These are phyloP conservation scores for Drosophila pachea DNA, from an alignment of 1,140 invertebrate genomes.

Conservation along the genomic window DNA sequence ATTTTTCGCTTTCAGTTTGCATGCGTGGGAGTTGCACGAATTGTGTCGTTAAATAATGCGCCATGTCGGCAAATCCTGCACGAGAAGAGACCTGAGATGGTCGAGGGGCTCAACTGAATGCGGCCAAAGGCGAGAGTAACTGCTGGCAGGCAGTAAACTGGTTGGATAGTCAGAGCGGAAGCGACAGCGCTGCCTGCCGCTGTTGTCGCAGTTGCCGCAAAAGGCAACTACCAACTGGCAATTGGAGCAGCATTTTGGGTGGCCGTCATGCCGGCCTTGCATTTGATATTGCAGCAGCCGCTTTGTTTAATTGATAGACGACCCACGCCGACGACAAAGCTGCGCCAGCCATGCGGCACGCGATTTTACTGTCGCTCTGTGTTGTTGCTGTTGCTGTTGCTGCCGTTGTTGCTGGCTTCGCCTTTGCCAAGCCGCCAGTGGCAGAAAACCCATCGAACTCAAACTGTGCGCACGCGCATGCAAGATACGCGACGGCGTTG, in stretches of 20 bases:
- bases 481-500: conserved; percentile 73
- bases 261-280: conserved; percentile 70
- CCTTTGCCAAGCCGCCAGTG: conserved; percentile 57
- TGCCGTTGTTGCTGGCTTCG: conserved; percentile 35
- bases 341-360: conserved; percentile 37
- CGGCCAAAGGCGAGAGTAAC: conserved; percentile 12
- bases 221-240: conserved; percentile 62
- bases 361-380: conserved; percentile 45
- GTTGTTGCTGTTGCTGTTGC: conserved; percentile 40
- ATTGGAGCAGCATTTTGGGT: conserved; percentile 73
- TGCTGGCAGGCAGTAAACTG: conserved; percentile 33
- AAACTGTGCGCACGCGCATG: conserved; percentile 74
- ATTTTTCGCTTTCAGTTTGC: conserved; percentile 74
- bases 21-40: conserved; percentile 76
- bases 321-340: conserved; percentile 61
- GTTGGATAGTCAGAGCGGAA: conserved; percentile 59
- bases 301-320: conserved; percentile 76
- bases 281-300: conserved; percentile 69
- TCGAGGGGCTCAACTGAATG: not conserved
- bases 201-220: conserved; percentile 34
- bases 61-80: conserved; percentile 67
- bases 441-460: conserved; percentile 74
- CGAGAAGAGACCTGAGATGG: conserved; percentile 31
- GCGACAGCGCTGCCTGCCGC: conserved; percentile 41
- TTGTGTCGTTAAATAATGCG: conserved; percentile 75